Conservation (phyloP, 1,140 invertebrate species). For the Steinernema feltiae region DNA sequence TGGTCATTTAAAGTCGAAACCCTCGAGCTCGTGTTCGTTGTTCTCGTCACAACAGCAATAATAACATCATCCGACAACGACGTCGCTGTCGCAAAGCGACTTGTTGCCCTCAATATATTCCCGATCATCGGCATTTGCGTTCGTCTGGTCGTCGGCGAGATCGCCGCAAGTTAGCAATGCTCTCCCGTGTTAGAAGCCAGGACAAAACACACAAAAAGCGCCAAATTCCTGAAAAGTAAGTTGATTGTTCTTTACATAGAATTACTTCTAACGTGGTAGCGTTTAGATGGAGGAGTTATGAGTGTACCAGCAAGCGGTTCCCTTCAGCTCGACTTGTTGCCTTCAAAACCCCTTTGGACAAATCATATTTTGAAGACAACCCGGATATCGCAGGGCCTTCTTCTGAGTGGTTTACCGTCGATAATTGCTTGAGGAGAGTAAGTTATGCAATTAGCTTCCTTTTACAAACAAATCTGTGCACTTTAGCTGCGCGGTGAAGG, state of each 20-base stretch:
- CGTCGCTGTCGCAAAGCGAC: neutral
- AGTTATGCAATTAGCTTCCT: neutral
- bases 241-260: neutral
- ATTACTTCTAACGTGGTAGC: neutral
- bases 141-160: neutral
- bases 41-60: neutral
- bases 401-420: neutral
- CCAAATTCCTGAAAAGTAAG: neutral
- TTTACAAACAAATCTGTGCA: neutral
- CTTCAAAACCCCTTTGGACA: neutral
- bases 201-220: neutral
- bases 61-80: constrained; percentile 2
- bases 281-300: neutral
- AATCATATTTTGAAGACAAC: neutral
- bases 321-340: neutral
- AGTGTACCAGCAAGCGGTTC: neutral
- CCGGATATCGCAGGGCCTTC: neutral
- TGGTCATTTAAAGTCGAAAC: neutral
- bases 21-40: neutral
- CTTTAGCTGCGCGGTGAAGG: neutral
- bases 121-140: neutral
- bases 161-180: neutral
- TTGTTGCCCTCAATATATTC: neutral
- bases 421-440: neutral
- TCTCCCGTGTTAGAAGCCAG: neutral